Conservation (phyloP, 2,888 invertebrate species). For the Chloroclystis v-ata region DNA sequence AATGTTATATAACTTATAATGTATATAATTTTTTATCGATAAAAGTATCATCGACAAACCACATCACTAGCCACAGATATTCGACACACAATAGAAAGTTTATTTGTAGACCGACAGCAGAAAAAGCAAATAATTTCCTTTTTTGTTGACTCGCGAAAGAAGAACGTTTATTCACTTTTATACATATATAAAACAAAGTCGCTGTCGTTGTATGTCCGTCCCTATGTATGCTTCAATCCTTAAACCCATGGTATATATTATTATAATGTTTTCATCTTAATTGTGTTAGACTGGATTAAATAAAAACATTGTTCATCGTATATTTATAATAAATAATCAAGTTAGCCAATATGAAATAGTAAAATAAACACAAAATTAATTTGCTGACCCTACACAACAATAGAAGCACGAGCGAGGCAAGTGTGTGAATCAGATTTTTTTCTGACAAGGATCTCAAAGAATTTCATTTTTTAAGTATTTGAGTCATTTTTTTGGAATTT, state of each 20-base stretch:
- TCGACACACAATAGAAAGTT: constrained; percentile 75
- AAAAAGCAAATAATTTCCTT: constrained; percentile 40
- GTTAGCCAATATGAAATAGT: too few relatives aligned
- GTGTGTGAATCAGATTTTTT: constrained; percentile 1
- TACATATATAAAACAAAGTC: too few relatives aligned
- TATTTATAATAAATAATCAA: too few relatives aligned
- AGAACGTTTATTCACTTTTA: too few relatives aligned
- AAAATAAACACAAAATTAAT: background rate
- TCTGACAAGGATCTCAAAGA: constrained; percentile 1
- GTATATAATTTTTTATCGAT: constrained; percentile 10
- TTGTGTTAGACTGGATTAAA: too few relatives aligned
- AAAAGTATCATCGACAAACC: constrained; percentile 33
- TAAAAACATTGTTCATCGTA: too few relatives aligned
- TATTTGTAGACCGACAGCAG: constrained; percentile 58
- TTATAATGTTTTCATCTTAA: too few relatives aligned
- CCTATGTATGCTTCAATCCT: too few relatives aligned
- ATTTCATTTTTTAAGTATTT: background rate
- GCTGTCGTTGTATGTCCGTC: too few relatives aligned
- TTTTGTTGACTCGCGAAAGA: constrained; percentile 23
- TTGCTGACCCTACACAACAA: constrained; percentile 34
- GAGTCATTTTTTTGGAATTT: background rate
- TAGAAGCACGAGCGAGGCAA: constrained; percentile 5
- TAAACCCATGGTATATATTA: too few relatives aligned
- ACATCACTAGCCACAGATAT: constrained; percentile 61
- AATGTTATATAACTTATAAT: too few relatives aligned